Evolutionary conservation across 1,140 invertebrate species (phyloP), one percentile per base, ranked within the genome.

Genomic region (Panagrolaimus sp.): DNA sequence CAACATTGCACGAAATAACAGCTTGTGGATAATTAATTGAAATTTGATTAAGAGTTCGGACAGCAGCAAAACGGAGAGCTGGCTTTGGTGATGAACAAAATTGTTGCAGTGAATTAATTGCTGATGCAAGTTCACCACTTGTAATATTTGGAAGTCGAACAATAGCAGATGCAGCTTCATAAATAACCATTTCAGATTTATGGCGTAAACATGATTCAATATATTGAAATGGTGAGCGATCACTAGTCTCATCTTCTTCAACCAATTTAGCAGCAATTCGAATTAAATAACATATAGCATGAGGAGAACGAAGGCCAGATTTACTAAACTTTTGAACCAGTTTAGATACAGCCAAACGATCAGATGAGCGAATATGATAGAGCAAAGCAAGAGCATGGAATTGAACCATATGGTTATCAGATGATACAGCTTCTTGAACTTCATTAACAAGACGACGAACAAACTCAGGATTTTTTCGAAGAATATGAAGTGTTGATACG

Each of bases 401-500:
- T 84, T 97, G 87, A 11, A 88, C 87, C 87, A 88, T 88, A 16
- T 86, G 80, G 74, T 89, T 91, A 70, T 92, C 91, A 67, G 89
- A 90, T 82, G 90, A 91, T 1, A 92, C 85, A n/a, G 91, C 91
- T 84, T 96, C 93, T 85, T 96, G 92, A 0, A 93, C 93, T 85
- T 99, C 96, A 84, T 97, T 98, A 0, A 93, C 92, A 93, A 96
- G 98, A 70, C 96, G 87, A 77, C 96, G 92, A 0, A 97, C 91
- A 11, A 98, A 89, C 80, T 98, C 95, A 0, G 89, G 88, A 42
- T 91, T 91, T 5, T 89, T 78, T 73, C 87, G 88, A 9, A 91
- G 90, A 72, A 96, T 84, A 84, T 96, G 92, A 74, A 88, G 74
- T 47, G 87, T 86, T 13, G 93, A 96, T 0, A 96, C 93, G 31